Percentiles rank a stretch among this genome's conserved stretches.
phyloP scores from a whole-genome alignment of 2,888 invertebrate genomes.

The Charanyca ferruginea region DNA sequence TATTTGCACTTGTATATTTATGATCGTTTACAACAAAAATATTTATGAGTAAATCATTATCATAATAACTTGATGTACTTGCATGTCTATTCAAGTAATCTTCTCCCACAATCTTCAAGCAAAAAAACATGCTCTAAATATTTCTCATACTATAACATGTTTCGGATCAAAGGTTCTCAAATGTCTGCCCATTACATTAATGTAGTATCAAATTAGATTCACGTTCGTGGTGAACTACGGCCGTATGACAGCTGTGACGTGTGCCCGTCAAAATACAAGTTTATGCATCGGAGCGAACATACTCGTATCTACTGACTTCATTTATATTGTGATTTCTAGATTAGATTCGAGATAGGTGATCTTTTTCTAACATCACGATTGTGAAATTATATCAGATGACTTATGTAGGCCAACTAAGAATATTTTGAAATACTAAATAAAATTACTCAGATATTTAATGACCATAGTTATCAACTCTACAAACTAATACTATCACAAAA shows the following conservation, averaged over 20 bases:
- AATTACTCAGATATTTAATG: background rate
- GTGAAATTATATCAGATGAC: background rate
- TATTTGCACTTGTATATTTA: background rate
- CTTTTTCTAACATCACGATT: conserved; percentile 16
- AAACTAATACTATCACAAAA: background rate
- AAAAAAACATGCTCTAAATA: conserved; percentile 51
- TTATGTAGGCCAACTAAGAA: background rate
- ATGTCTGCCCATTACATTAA: conserved; percentile 52
- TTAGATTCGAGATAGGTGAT: conserved; percentile 33
- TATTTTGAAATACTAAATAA: background rate
- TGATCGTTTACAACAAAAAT: no score
- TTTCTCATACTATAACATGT: conserved; percentile 28
- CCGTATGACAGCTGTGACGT: conserved; percentile 45
- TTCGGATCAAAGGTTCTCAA: conserved; percentile 40
- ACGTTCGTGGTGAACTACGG: conserved; percentile 30
- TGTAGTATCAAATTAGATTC: conserved; percentile 53
- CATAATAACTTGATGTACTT: conserved; percentile 16
- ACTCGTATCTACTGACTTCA: conserved; percentile 16
- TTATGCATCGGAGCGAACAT: conserved; percentile 28
- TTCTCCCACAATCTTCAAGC: conserved; percentile 11
- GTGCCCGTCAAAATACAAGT: conserved; percentile 47
- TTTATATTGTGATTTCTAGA: conserved; percentile 35
- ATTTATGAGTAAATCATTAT: conserved; percentile 7
- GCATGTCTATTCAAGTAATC: conserved; percentile 32
- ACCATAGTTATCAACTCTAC: background rate